Conservation (phyloP, 2,888 invertebrate species). For the Napeogenes sylphis region DNA sequence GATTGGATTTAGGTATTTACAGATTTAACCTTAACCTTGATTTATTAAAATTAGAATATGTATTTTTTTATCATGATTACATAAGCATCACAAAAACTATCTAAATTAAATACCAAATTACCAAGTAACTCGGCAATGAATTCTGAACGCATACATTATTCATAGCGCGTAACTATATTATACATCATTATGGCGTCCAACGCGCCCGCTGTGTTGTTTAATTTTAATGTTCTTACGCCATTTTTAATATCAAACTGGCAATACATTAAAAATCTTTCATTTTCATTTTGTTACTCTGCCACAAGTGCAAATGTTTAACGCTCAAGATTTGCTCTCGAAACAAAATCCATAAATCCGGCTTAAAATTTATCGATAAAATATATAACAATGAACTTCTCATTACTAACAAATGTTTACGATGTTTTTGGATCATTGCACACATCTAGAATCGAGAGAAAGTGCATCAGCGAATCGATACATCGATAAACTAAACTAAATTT, state of each 20-base stretch:
- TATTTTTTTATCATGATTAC: not conserved
- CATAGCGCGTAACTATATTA: slow-evolving; percentile 45
- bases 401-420: too few relatives aligned
- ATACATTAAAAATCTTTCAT: not conserved
- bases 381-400: too few relatives aligned
- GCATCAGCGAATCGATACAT: not conserved
- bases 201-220: slow-evolving; percentile 35
- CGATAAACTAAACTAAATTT: slow-evolving; percentile 30
- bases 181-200: slow-evolving; percentile 47
- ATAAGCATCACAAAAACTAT: slow-evolving; percentile 7
- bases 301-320: not conserved
- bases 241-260: slow-evolving; percentile 18
- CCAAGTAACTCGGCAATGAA: slow-evolving; percentile 13
- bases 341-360: too few relatives aligned
- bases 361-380: too few relatives aligned
- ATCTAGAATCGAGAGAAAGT: not conserved
- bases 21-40: too few relatives aligned
- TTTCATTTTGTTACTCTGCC: not conserved
- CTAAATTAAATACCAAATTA: slow-evolving; percentile 22
- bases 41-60: too few relatives aligned
- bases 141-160: slow-evolving; percentile 44
- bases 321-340: too few relatives aligned
- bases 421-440: not conserved
- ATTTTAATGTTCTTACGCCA: slow-evolving; percentile 36
- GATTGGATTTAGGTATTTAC: too few relatives aligned